phyloP scores from a whole-genome alignment of 1,140 invertebrate genomes.

The Plectrocnemia conspersa region DNA sequence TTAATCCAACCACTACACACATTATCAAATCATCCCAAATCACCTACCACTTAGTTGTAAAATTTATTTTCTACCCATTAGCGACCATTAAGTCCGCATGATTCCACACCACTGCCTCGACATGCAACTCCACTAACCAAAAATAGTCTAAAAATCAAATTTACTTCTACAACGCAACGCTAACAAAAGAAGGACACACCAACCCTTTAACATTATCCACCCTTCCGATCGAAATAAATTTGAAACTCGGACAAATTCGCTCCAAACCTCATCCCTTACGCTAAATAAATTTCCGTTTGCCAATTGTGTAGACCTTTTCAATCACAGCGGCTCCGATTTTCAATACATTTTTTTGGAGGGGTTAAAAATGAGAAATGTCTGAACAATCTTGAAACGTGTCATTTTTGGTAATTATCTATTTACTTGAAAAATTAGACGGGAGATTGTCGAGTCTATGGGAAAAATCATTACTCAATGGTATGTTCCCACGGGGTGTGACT shows the following conservation, averaged over 20 bases:
- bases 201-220: too few relatives aligned
- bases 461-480: background rate
- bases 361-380: too few relatives aligned
- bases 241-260: constrained; percentile 24
- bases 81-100: constrained; percentile 19
- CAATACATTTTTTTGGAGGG: too few relatives aligned
- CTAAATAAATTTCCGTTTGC: constrained; percentile 35
- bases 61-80: constrained; percentile 23
- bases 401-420: too few relatives aligned
- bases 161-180: background rate
- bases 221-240: constrained; percentile 20
- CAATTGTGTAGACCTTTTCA: constrained; percentile 21
- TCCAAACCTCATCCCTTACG: constrained; percentile 34
- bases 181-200: background rate
- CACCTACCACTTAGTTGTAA: too few relatives aligned
- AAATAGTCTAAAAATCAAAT: constrained; percentile 18
- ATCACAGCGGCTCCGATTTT: constrained; percentile 2
- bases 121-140: background rate
- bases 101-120: background rate
- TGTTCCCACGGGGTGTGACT: constrained; percentile 15
- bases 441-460: background rate
- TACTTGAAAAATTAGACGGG: too few relatives aligned
- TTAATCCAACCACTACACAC: too few relatives aligned
- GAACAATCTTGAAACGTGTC: too few relatives aligned
- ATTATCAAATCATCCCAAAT: too few relatives aligned